Conservation (phyloP, 2,113 vertebrate species). For the Ciconia stormi region DNA sequence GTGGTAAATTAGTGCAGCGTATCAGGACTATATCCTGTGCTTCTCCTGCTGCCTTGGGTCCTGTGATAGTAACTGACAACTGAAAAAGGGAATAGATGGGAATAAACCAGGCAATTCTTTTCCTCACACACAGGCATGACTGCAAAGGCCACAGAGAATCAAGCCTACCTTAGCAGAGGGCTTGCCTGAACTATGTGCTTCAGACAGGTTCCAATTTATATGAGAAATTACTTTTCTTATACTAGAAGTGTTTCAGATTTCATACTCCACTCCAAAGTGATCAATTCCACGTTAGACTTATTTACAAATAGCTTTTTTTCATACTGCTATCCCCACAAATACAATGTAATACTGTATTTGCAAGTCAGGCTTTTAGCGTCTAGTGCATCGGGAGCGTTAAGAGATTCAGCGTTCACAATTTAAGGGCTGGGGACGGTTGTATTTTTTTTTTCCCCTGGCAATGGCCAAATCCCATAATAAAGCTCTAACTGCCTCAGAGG, state of each 20-base stretch:
- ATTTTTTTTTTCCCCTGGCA: background rate
- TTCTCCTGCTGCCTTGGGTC: background rate
- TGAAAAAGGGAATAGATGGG: background rate
- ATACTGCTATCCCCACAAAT: background rate
- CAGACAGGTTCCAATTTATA: background rate
- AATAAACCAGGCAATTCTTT: background rate
- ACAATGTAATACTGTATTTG: background rate
- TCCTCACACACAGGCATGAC: background rate
- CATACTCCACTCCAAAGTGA: background rate
- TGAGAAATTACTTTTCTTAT: background rate
- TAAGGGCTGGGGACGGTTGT: background rate
- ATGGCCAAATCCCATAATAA: background rate
- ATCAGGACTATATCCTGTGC: background rate
- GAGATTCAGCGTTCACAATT: background rate
- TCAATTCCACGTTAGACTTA: background rate
- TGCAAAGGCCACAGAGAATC: background rate
- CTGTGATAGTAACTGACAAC: background rate
- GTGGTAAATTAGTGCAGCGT: background rate
- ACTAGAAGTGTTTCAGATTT: background rate
- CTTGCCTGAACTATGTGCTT: fast-evolving
- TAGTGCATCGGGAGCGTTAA: fast-evolving
- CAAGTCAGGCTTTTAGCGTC: background rate
- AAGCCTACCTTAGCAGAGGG: background rate
- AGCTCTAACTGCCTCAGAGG: background rate
- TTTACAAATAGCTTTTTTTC: background rate